Base-by-base conservation (phyloP, 2,797 vertebrate species). In the Phrynocephalus vlangalii region DNA sequence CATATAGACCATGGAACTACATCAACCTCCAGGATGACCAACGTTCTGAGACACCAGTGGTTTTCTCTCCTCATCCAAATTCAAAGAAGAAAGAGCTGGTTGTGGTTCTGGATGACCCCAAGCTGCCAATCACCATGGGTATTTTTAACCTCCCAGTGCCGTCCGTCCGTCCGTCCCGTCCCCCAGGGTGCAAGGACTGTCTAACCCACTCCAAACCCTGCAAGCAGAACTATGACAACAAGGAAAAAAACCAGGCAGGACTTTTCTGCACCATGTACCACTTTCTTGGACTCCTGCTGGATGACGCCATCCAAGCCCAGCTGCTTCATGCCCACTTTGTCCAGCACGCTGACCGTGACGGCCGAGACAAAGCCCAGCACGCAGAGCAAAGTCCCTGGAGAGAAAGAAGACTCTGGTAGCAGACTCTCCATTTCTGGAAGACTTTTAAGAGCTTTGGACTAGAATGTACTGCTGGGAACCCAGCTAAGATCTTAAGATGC, bases 251-350 rank as follows among this genome's bases (percentile, higher is more conserved):
- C 2, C 0, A 67, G 66, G 30, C 18, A 22, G 16, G 24, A 3
- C 24, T 22, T n/a, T 33, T 7, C 18, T n/a, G 26, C 0, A 0
- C 11, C 26, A 18, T 86, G 0, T 94, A 98, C 97, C 96, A 97
- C 96, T 97, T 98, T 97, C 88, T 97, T 97, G 2, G 97, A 97
- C 88, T 97, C 95, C 84, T 97, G 96, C 89, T 97, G 97, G 82
- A 97, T 98, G 85, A 95, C 66, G 1, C 97, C 96, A 20, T 98
- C 96, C 13, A 98, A 95, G 26, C 97, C 97, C 10, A 98, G 96
- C 89, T 98, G 97, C 88, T 92, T 97, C 96, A 96, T 95, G 73
- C 97, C 97, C 56, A 97, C 81, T 95, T 97, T 97, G 96, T 98
- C 97, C 88, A 98, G 90, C 0, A 90, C 48, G 3, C 97, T 97